Percentiles rank a stretch among this genome's conserved stretches.
phyloP scores from a whole-genome alignment of 2,113 vertebrate species.

The Neogale vison region DNA sequence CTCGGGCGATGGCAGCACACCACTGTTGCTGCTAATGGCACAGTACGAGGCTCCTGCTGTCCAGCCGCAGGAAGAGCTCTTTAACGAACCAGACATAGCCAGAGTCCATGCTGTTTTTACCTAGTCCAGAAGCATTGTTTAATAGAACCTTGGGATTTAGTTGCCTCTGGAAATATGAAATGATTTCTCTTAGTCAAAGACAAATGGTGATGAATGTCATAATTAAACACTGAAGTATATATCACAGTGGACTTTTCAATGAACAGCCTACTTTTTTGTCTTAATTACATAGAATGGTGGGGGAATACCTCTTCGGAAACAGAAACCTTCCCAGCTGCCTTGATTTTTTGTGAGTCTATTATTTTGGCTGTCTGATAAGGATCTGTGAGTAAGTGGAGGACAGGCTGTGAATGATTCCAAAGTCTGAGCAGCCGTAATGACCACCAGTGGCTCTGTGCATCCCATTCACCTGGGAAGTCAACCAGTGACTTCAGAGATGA shows the following conservation, averaged over 20 bases:
- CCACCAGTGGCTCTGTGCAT: background rate
- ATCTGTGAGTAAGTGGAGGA: background rate
- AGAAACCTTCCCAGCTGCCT: background rate
- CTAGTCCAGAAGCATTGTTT: constrained; percentile 73
- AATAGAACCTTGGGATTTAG: constrained; percentile 73
- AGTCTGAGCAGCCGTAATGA: background rate
- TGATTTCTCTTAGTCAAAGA: constrained; percentile 69
- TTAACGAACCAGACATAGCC: constrained; percentile 66
- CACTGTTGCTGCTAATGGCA: constrained; percentile 42
- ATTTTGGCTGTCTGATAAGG: background rate
- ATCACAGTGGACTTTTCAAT: constrained; percentile 60
- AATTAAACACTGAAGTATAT: constrained; percentile 71
- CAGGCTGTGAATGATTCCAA: background rate
- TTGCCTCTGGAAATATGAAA: constrained; percentile 78
- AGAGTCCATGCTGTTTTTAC: constrained; percentile 77
- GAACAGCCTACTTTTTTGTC: constrained; percentile 57
- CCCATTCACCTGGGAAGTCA: background rate
- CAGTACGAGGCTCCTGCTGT: constrained; percentile 71
- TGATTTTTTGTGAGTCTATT: background rate
- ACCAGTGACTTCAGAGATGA: background rate
- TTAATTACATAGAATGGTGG: constrained; percentile 66
- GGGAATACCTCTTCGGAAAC: background rate
- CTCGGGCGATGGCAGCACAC: constrained; percentile 42
- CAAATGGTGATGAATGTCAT: constrained; percentile 76
- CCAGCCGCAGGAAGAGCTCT: constrained; percentile 66